A percentile compares a stretch with the other conserved stretches of the same genome.
These are phyloP conservation scores for Rhyzopertha dominica DNA, from an alignment of 1,140 invertebrate genomes.

Conservation along the genomic window DNA sequence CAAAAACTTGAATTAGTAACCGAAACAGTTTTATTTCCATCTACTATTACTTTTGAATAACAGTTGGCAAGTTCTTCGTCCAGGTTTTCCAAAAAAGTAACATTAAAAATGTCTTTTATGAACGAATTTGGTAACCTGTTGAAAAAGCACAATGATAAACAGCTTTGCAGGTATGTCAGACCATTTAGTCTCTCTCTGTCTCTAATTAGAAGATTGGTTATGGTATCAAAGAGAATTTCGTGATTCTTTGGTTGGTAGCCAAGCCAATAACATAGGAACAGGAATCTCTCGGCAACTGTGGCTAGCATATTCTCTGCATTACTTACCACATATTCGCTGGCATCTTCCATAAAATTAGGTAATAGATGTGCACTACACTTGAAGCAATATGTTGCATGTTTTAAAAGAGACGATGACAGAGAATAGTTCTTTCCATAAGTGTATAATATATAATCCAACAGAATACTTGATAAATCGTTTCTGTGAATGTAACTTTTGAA, in stretches of 20 bases:
- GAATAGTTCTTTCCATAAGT: constrained; percentile 25
- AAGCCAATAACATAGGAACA: constrained; percentile 47
- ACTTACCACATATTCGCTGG: constrained; percentile 45
- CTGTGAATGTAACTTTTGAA: constrained; percentile 15
- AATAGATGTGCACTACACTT: constrained; percentile 39
- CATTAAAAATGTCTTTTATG: constrained; percentile 51
- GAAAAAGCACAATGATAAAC: constrained; percentile 48
- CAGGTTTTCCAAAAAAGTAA: constrained; percentile 52
- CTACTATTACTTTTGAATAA: constrained; percentile 45
- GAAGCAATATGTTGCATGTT: constrained; percentile 44
- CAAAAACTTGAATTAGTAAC: constrained; percentile 18
- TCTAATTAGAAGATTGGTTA: constrained; percentile 42
- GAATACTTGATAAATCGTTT: constrained; percentile 12
- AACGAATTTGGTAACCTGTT: constrained; percentile 46
- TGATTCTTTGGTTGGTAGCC: constrained; percentile 46
- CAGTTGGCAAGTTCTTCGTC: constrained; percentile 51
- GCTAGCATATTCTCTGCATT: constrained; percentile 43
- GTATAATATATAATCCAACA: constrained; percentile 11
- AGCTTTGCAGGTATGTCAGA: constrained; percentile 46
- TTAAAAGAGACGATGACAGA: constrained; percentile 44
- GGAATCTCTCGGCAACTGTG: constrained; percentile 48
- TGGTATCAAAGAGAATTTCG: constrained; percentile 38
- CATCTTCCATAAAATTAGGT: constrained; percentile 45
- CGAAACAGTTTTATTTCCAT: too few species aligned
- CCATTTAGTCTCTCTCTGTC: constrained; percentile 49